Evolutionary conservation across 2,113 vertebrate species (phyloP).

Genomic region (Xenopus tropicalis): UCB_Xtro_10.0 CM004446.2:118096001-118096500

Average conservation of each 20-base stretch:
- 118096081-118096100: constrained; percentile 96
- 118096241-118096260: constrained; percentile 63
- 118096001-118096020: no score
- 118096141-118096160: constrained; percentile 70
- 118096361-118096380: no score
- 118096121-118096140: constrained; percentile 81
- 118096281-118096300: not conserved
- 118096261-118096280: not conserved
- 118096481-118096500: no score
- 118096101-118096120: constrained; percentile 79
- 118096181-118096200: constrained; percentile 88
- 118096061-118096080: constrained; percentile 42
- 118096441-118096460: no score
- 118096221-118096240: constrained; percentile 84
- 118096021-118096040: not conserved
- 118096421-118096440: no score
- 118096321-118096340: no score
- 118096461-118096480: no score
- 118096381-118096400: no score
- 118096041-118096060: not conserved
- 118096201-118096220: constrained; percentile 91
- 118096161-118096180: constrained; percentile 75
- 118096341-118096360: no score
- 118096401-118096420: no score
- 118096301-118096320: not conserved